A percentile compares a stretch with the other conserved stretches of the same genome.
Conservation (phyloP, 2,113 vertebrate species). For the Nansenia antarctica region DNA sequence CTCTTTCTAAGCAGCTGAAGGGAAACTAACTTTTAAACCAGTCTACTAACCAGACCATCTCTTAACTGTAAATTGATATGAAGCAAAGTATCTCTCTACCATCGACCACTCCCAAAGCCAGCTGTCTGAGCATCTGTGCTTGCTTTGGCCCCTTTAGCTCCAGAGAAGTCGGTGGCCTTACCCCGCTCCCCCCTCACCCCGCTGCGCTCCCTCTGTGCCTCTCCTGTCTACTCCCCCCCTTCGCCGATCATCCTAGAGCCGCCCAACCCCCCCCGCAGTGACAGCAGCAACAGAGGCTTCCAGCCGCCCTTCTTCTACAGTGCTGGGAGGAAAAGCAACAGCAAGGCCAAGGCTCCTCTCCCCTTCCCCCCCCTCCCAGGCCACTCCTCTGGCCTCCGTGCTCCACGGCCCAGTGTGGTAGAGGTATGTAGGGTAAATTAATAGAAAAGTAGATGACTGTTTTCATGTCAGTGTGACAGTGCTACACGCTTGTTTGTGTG, state of each 20-base stretch:
- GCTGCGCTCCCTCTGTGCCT: conserved; percentile 51
- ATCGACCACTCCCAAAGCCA: conserved; percentile 30
- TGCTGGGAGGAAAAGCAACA: conserved; percentile 21
- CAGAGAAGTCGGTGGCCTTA: conserved; percentile 50
- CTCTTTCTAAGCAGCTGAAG: background rate
- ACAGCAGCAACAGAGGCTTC: conserved; percentile 37
- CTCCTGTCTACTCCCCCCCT: conserved; percentile 43
- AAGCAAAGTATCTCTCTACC: conserved; percentile 38
- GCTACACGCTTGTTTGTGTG: too few relatives aligned
- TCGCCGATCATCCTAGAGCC: conserved; percentile 52
- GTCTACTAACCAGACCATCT: background rate
- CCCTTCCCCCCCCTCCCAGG: background rate
- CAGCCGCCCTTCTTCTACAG: conserved; percentile 42
- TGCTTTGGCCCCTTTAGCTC: conserved; percentile 58
- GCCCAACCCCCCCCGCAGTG: conserved; percentile 36
- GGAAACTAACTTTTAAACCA: background rate
- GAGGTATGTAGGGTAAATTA: too few relatives aligned
- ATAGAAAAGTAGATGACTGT: too few relatives aligned
- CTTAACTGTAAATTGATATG: conserved; percentile 48
- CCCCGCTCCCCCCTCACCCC: conserved; percentile 58
- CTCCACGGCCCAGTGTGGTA: background rate
- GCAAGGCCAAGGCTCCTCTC: conserved; percentile 26
- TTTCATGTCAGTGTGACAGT: too few relatives aligned
- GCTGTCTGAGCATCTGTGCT: conserved; percentile 70
- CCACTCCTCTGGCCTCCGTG: too few relatives aligned